These are phyloP conservation scores for Heliothis virescens DNA, from an alignment of 1,140 invertebrate genomes.

Conservation along the genomic window DNA sequence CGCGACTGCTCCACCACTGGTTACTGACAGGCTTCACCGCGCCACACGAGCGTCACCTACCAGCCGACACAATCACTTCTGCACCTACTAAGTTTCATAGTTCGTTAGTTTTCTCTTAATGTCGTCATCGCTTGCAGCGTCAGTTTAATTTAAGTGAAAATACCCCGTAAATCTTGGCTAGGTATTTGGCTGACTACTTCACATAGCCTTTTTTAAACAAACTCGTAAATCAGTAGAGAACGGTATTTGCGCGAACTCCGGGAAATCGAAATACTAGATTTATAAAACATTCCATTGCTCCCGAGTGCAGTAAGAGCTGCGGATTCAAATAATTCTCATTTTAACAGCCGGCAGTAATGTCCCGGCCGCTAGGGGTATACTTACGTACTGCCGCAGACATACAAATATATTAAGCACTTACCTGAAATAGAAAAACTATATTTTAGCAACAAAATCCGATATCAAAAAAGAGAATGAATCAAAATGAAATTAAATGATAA, in stretches of 20 bases:
- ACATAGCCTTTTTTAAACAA: background rate
- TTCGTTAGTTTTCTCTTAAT: too few relatives aligned
- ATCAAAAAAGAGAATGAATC: background rate
- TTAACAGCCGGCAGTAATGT: background rate
- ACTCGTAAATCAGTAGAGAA: background rate
- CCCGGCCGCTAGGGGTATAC: background rate
- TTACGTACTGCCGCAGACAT: background rate
- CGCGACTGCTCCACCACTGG: too few relatives aligned
- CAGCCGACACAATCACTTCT: background rate
- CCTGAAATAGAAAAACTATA: constrained; percentile 37
- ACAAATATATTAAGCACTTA: constrained; percentile 14
- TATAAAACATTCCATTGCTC: constrained; percentile 15
- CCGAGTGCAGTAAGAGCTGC: constrained; percentile 7
- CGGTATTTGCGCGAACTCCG: background rate
- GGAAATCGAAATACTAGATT: background rate
- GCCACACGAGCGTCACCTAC: background rate
- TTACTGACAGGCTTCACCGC: too few relatives aligned
- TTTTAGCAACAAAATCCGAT: background rate
- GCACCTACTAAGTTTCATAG: too few relatives aligned
- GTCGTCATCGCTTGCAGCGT: too few relatives aligned
- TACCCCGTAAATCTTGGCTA: background rate
- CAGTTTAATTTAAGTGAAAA: too few relatives aligned
- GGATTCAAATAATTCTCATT: constrained; percentile 14
- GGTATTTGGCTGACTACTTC: background rate
- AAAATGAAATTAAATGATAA: background rate